Evolutionary conservation across 2,113 vertebrate species (phyloP).

Genomic region (Eudorcas thomsonii): DNA sequence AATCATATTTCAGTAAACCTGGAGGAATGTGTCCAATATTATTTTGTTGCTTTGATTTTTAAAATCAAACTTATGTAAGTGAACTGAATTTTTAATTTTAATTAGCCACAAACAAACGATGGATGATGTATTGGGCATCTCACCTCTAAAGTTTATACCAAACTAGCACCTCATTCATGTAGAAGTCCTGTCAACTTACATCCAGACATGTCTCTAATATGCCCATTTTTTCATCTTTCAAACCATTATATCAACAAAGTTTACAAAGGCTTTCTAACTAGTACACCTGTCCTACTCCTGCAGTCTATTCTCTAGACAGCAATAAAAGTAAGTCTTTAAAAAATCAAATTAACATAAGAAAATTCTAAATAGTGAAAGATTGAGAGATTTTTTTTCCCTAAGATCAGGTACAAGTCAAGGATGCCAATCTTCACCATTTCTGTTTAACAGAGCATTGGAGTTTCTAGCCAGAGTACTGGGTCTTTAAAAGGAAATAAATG

Average conservation of each 20-base stretch:
- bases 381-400: background rate
- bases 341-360: no score
- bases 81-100: background rate
- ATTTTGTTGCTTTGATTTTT: background rate
- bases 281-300: background rate
- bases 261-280: background rate
- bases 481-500: background rate
- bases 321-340: background rate
- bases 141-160: background rate
- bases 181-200: background rate
- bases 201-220: background rate
- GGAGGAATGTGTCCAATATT: background rate
- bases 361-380: background rate
- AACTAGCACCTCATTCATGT: background rate
- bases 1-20: background rate
- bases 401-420: background rate
- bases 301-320: background rate
- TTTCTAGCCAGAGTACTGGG: background rate
- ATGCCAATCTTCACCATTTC: background rate
- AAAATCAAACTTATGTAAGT: background rate
- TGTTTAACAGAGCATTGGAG: background rate
- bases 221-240: background rate
- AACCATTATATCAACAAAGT: background rate
- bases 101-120: background rate
- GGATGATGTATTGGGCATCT: rapidly evolving